Evolutionary conservation across 2,888 invertebrate genomes (phyloP).

Genomic region (Clitarchus hookeri): DNA sequence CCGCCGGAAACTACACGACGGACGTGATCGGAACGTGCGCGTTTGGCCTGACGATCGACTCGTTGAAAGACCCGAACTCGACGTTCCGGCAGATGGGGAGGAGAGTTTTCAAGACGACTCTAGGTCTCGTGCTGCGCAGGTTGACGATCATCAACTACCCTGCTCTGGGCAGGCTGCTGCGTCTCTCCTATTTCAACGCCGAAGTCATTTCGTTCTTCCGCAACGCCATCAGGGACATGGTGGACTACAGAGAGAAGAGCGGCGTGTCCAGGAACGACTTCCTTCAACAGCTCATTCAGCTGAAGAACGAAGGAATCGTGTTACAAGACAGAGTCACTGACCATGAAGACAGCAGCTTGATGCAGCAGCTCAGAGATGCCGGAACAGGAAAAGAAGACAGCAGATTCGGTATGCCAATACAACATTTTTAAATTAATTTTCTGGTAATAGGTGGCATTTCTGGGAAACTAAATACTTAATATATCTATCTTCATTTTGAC

Average conservation of each 20-base stretch:
- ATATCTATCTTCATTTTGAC: too few relatives aligned
- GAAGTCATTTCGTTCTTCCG: constrained; percentile 45
- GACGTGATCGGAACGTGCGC: constrained; percentile 53
- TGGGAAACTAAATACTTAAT: too few relatives aligned
- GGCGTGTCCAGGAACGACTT: constrained; percentile 47
- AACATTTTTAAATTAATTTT: too few relatives aligned
- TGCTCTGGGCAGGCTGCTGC: background rate
- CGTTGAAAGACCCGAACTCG: constrained; percentile 51
- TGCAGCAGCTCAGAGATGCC: constrained; percentile 7
- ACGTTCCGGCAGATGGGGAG: constrained; percentile 50
- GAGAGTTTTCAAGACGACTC: constrained; percentile 45
- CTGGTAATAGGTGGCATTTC: too few relatives aligned
- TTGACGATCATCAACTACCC: background rate
- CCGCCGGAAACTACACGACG: constrained; percentile 44
- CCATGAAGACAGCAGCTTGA: background rate
- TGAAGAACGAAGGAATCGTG: constrained; percentile 39
- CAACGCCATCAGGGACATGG: constrained; percentile 46
- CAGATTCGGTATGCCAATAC: background rate
- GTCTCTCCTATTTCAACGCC: background rate
- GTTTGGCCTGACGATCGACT: constrained; percentile 54
- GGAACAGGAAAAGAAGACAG: background rate
- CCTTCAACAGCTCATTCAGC: constrained; percentile 45
- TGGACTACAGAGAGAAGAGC: constrained; percentile 45
- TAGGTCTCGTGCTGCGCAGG: constrained; percentile 48
- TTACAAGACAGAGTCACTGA: background rate